Evolutionary conservation across 2,113 vertebrate genomes (phyloP).

Genomic region (Morone saxatilis): DNA sequence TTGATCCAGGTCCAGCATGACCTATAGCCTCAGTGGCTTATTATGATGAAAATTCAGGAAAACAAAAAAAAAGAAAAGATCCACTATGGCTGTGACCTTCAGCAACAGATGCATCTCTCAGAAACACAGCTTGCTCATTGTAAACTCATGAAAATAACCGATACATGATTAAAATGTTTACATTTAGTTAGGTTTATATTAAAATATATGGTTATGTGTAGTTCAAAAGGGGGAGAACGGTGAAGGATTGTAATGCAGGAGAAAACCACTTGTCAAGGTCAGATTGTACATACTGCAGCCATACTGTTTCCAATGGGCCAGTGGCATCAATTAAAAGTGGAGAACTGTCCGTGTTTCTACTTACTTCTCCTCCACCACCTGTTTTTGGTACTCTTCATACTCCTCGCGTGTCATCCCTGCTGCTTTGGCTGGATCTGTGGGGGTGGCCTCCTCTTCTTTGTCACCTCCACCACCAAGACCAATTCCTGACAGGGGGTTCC

Average conservation of each 20-base stretch:
- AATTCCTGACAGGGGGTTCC: constrained; percentile 93
- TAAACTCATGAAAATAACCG: not conserved
- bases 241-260: not conserved
- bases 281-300: constrained; percentile 50
- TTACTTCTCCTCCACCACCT: constrained; percentile 98
- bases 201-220: not conserved
- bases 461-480: constrained; percentile 92
- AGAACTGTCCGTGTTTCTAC: constrained; percentile 74
- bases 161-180: not conserved
- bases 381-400: constrained; percentile 97
- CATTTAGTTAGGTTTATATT: not conserved
- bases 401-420: constrained; percentile 97
- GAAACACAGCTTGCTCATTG: not conserved
- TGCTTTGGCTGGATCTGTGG: constrained; percentile 91
- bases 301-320: constrained; percentile 1
- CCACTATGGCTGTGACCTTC: constrained; percentile 56
- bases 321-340: constrained; percentile 31
- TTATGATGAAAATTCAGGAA: constrained; percentile 14
- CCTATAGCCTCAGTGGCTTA: constrained; percentile 1
- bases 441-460: constrained; percentile 89
- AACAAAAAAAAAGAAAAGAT: not conserved
- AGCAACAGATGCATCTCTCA: constrained; percentile 28
- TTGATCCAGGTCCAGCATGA: constrained; percentile 26
- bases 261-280: constrained; percentile 71
- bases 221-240: not conserved